A percentile compares a stretch with the other conserved stretches of the same genome.
Conservation (phyloP, 35 echinoderm and acorn worm genomes). For the Patiria miniata region DNA sequence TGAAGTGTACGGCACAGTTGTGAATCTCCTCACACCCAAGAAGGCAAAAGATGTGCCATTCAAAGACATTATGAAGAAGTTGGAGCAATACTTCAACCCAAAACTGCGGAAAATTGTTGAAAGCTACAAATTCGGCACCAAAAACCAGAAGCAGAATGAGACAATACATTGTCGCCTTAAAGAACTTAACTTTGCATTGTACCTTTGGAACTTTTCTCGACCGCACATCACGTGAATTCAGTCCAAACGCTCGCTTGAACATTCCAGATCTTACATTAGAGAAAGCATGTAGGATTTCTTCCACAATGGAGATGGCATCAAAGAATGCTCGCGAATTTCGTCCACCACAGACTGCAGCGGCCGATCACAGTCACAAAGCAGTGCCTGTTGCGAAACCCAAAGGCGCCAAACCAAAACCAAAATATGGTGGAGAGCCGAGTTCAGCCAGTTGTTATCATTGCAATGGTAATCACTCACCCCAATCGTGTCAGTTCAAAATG, state of each 20-base stretch:
- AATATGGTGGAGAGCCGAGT: not conserved
- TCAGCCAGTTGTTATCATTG: slow-evolving; percentile 25
- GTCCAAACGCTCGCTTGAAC: slow-evolving; percentile 42
- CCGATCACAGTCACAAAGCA: not conserved
- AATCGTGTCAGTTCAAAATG: too few relatives aligned
- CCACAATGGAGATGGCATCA: slow-evolving; percentile 44
- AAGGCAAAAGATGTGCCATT: slow-evolving; percentile 46
- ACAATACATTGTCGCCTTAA: slow-evolving; percentile 33
- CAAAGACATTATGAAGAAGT: too few relatives aligned
- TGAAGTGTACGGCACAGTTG: too few relatives aligned
- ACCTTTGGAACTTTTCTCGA: slow-evolving; percentile 59
- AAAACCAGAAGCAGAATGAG: slow-evolving; percentile 30
- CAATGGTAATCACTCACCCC: too few relatives aligned
- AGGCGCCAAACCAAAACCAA: not conserved
- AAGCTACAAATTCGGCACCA: slow-evolving; percentile 56
- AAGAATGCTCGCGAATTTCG: too few relatives aligned
- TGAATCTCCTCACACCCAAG: slow-evolving; percentile 16
- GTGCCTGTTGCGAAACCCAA: not conserved
- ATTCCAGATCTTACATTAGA: slow-evolving; percentile 25
- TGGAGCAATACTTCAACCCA: slow-evolving; percentile 47
- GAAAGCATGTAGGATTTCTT: slow-evolving; percentile 27
- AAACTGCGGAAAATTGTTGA: slow-evolving; percentile 54
- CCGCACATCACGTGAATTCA: slow-evolving; percentile 27
- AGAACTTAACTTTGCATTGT: slow-evolving; percentile 53
- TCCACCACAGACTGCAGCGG: not conserved